Evolutionary conservation across 1,140 invertebrate species (phyloP), one percentile per base, ranked within the genome.

Genomic region (Cheumatopsyche charites): DNA sequence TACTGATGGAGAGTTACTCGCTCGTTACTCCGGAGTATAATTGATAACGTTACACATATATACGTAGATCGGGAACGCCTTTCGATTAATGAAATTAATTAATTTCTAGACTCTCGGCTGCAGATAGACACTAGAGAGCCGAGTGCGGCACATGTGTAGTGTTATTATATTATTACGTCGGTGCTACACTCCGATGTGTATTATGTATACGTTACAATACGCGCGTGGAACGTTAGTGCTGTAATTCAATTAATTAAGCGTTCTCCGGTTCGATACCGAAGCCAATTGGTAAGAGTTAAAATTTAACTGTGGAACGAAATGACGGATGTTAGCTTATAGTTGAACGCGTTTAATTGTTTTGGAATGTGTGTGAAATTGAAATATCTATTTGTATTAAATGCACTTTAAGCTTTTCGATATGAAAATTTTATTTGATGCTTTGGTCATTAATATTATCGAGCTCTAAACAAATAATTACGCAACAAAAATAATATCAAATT

Each of bases 11-110:
- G 15, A 15, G 47, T 65, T 43, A 42, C 62, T 43, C 36, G 19
- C 36, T 42, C 62, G 41, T 65, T 41, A 65, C 41, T 11, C 11
- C 55, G 7, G 36, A 42, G 17, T 47, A 58, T 69, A 69, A 69
- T 69, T 69, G 55, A 69, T 69, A 58, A 45, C 45, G n/a, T 7
- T 15, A 15, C 41, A 25, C 19, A 17, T 69, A 21, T 15, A 52
- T 36, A 36, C n/a, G n/a, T 36, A 36, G 29, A 4, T 25, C 47
- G 15, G 49, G 41, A 41, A 69, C 67, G 67, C 67, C 67, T 58
- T 58, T 55, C 67, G 67, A 69, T 58, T 69, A 69, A 69, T 69
- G 67, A 69, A 69, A 69, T 69, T 69, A 69, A 69, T 69, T 69
- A 69, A 45, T 55, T 69, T 69, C 55, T 69, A 15, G 67, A 58